Percentiles rank a stretch among this genome's conserved stretches.
phyloP scores from a whole-genome alignment of 2,888 invertebrate species.

The Cryptophagus acutangulus region DNA sequence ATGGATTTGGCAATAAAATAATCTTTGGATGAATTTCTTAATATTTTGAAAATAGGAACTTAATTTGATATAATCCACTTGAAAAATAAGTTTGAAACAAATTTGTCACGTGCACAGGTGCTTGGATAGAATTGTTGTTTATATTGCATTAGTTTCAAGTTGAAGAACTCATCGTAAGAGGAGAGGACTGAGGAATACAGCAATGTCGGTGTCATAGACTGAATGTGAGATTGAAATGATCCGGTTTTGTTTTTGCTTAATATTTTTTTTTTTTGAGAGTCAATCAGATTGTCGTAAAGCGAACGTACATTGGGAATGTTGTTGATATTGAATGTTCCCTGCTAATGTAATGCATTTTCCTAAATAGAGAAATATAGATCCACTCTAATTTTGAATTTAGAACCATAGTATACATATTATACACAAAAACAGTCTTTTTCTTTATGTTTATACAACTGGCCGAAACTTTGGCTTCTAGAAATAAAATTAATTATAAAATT shows the following conservation, averaged over 20 bases:
- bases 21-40: no score
- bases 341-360: constrained; percentile 33
- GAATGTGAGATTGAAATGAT: no score
- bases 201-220: constrained; percentile 24
- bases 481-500: constrained; percentile 31
- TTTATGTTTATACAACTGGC: constrained; percentile 58
- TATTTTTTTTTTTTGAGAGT: neutral
- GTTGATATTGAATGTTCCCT: constrained; percentile 35
- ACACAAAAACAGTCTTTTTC: constrained; percentile 62
- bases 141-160: no score
- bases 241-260: no score
- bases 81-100: constrained; percentile 21
- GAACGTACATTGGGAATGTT: constrained; percentile 41
- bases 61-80: constrained; percentile 19
- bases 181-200: no score
- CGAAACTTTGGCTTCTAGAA: constrained; percentile 55
- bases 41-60: no score
- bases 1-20: no score
- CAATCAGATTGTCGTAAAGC: constrained; percentile 43
- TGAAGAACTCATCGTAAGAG: no score
- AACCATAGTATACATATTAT: constrained; percentile 56
- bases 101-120: constrained; percentile 38
- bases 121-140: constrained; percentile 33
- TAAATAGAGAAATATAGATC: constrained; percentile 36
- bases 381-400: constrained; percentile 48